Evolutionary conservation across 35 echinoderm and acorn worm species (phyloP), one percentile per base, ranked within the genome.

Genomic region (Amphiura filiformis): DNA sequence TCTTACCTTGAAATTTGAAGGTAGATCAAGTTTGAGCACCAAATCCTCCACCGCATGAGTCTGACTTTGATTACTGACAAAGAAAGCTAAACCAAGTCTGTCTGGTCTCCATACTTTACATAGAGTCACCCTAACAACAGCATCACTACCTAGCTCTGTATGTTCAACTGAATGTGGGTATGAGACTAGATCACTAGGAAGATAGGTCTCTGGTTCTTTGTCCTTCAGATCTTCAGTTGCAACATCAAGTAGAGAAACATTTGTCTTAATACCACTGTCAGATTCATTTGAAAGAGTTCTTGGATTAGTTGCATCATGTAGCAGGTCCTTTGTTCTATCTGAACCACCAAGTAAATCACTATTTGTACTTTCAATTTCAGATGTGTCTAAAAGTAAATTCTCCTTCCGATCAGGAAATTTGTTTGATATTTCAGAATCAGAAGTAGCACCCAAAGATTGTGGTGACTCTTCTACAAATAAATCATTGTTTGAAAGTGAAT

Each of bases 1-100:
- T 82, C 76, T 84, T 86, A 97, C 95, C 89, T 93, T 97, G 22
- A 97, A 84, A 83, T 91, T 93, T 56, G 88, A 91, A 49, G 95
- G 89, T 30, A 91, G 80, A 78, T 90, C 93, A 9, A 88, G 65
- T 56, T 79, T 86, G 52, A 97, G 57, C 20, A 76, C 75, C 1
- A 88, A 76, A 49, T 86, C 88, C 22, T 81, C 80, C 13, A 93
- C 36, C 3, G 52, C 14, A 22, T 78, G 61, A 37, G 17, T 84
- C 30, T 47, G 76, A 77, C 65, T 87, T 34, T 88, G 81, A 56
- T 90, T 91, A 23, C 47, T 35, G 32, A 97, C 22, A 36, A 88
- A 88, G 75, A 97, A 86, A 42, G 91, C 85, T 12, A 97, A 12
- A 1, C 76, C 91, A 9, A 97, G 56, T 5, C 41, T 76, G 38